Conservation (phyloP, 2,888 invertebrate genomes). For the Alsophila aescularia region DNA sequence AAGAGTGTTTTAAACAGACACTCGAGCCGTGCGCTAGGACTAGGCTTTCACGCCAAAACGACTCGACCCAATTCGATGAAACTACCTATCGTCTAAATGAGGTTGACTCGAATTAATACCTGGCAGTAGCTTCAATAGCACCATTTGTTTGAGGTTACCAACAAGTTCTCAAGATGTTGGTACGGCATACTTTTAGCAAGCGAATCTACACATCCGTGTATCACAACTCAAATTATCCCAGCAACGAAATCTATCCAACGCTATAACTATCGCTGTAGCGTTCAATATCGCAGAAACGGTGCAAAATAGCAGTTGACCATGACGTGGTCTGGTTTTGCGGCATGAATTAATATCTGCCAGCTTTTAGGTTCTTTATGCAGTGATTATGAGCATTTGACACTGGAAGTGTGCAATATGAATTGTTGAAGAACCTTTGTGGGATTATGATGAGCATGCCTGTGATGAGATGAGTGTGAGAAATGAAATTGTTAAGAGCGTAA, state of each 20-base stretch:
- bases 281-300: not conserved
- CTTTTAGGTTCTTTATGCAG: conserved; percentile 57
- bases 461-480: conserved; percentile 24
- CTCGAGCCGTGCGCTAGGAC: no score
- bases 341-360: conserved; percentile 72
- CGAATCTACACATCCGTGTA: not conserved
- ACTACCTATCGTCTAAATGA: no score
- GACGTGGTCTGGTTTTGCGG: conserved; percentile 34
- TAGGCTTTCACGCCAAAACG: no score
- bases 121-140: no score
- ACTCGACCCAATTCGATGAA: no score
- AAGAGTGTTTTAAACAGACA: no score
- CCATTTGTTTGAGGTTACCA: no score
- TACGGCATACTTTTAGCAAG: not conserved
- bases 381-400: conserved; percentile 69
- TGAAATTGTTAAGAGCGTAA: conserved; percentile 24
- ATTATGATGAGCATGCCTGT: no score
- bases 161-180: no score
- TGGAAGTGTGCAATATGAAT: conserved; percentile 66
- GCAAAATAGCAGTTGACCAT: not conserved
- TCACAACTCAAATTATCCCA: not conserved
- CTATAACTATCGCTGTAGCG: not conserved
- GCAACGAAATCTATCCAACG: conserved; percentile 1
- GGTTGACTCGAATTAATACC: no score
- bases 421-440: conserved; percentile 60